Base-by-base conservation (phyloP, 2,888 invertebrate species). In the Drosophila mayaguana region DNA sequence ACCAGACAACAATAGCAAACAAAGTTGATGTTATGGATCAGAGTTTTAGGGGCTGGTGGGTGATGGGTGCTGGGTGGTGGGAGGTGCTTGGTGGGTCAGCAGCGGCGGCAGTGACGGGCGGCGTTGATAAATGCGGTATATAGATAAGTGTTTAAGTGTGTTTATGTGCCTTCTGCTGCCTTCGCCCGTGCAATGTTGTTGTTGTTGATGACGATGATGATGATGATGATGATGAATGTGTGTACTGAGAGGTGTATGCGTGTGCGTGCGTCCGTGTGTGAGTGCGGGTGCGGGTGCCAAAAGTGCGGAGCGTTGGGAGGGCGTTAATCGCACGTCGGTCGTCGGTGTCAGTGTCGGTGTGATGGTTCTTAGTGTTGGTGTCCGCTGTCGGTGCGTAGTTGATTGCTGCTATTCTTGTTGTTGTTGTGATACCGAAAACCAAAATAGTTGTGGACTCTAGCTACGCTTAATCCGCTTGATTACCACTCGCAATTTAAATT, bases 1-100 rank as follows among this genome's bases (percentile, higher is more conserved):
- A 82, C 84, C 79, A 89, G 83, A 83, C 89, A 89, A 83, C 83
- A 83, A 83, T 78, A 83, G 83, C 89, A 87, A 78, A 80, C 86
- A 80, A 83, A 77, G 89, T 80, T 80, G 80, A 72, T 79, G 80
- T 79, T 82, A 57, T 67, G 63, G 63, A 67, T 76, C 62, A 60
- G 64, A 53, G 54, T 28, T 54, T 50, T 54, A n/a, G 38, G 60
- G 45, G 36, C 28, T 22, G 38, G 38, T 38, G 43, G 43, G 22
- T 22, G 20, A 7, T 43, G 43, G 18, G 45, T 45, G 48, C n/a
- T 28, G 28, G 25, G 28, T 28, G 28, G 25, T 48, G 48, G 28
- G n/a, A 11, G 28, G 51, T 32, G 45, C n/a, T 46, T 22, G 70
- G 61, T 60, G 53, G 53, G 65, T 70, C 59, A 46, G 59, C 48